Base-by-base conservation (phyloP, 2,113 vertebrate genomes). In the Paramormyrops kingsleyae region DNA sequence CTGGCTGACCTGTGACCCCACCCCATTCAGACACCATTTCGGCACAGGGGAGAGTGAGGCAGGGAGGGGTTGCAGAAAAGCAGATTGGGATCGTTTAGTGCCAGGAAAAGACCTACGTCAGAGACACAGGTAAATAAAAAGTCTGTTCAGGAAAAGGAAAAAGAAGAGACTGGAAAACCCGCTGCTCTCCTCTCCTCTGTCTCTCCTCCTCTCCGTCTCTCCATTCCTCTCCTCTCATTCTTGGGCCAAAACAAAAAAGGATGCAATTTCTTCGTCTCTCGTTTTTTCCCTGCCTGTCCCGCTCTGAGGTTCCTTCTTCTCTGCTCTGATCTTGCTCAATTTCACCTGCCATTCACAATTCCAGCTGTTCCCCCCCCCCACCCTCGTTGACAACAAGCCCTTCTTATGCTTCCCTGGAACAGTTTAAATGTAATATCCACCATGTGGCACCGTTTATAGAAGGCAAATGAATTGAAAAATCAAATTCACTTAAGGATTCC, bases 391-490 rank as follows among this genome's bases (percentile, higher is more conserved):
- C 91, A 88, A 87, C 93, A 90, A 47, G 91, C 92, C 91, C 84
- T 46, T 91, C 91, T 88, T 90, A 89, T 89, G 0, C 90, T 35
- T 91, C 89, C 88, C 92, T 93, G 92, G 91, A 95, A 94, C 93
- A 92, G 94, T 94, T 95, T 94, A 94, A 94, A 94, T 91, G 90
- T 94, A 96, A 95, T 94, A 94, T 95, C 91, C 93, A 95, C 94
- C 95, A 96, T 91, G 93, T 95, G 95, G 93, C 91, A 93, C 88
- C 93, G 93, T 95, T 95, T 96, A 95, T 90, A 89, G 91, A 94
- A 94, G 88, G 91, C 93, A 95, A 95, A 95, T 94, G 92, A 94
- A 94, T 95, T 94, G 94, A 96, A 93, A 95, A 96, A 95, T 95
- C 92, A 93, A 94, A 95, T 95, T 94, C 94, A 93, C 93, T 93